Evolutionary conservation across 37 sponge, comb jelly and placozoan genomes (phyloP).

Genomic region (Spongia lamella): DNA sequence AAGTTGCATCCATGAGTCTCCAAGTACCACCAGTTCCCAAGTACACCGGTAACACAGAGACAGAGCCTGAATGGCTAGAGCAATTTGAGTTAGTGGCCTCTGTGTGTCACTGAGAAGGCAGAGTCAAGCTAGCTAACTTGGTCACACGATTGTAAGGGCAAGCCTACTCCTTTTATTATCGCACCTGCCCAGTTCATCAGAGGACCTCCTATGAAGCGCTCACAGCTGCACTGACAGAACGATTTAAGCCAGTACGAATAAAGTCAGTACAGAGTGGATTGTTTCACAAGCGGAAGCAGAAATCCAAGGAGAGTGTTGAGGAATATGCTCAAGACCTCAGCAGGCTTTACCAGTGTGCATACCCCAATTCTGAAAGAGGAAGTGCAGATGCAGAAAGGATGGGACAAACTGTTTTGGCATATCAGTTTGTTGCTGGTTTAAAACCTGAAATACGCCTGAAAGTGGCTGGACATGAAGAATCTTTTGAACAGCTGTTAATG

Average conservation of each 20-base stretch:
- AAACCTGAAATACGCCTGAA: conserved; percentile 26
- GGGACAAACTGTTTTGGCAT: conserved; percentile 40
- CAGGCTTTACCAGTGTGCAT: conserved; percentile 40
- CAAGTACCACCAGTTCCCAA: too few relatives aligned
- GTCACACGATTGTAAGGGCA: conserved; percentile 28
- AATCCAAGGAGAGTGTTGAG: conserved; percentile 40
- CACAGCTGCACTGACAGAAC: conserved; percentile 26
- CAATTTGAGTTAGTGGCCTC: too few relatives aligned
- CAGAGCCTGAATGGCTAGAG: too few relatives aligned
- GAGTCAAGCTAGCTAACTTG: conserved; percentile 41
- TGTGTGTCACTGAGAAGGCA: too few relatives aligned
- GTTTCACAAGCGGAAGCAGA: conserved; percentile 44
- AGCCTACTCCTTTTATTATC: conserved; percentile 56
- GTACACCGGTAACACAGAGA: too few relatives aligned
- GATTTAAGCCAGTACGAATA: conserved; percentile 49
- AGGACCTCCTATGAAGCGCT: conserved; percentile 30
- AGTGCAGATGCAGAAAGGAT: conserved; percentile 36
- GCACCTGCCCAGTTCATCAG: conserved; percentile 37
- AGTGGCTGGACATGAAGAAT: conserved; percentile 41
- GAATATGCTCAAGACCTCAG: conserved; percentile 51
- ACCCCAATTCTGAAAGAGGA: background rate
- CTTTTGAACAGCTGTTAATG: conserved; percentile 32
- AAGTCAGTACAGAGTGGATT: conserved; percentile 30
- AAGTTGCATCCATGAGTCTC: too few relatives aligned
- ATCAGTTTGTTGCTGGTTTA: conserved; percentile 56